phyloP scores from a whole-genome alignment of 2,888 invertebrate genomes.

The Diarsia rubi region DNA sequence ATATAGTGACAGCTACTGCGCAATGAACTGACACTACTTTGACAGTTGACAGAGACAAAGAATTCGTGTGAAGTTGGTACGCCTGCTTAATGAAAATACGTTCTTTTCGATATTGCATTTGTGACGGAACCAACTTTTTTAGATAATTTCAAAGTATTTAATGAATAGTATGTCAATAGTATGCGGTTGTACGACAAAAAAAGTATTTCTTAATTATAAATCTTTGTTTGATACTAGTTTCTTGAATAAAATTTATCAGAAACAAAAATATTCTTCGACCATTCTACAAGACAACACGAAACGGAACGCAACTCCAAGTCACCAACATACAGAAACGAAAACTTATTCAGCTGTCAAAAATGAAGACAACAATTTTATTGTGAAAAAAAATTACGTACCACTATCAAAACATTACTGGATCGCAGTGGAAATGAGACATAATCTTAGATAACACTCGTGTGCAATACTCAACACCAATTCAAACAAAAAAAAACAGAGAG shows the following conservation, averaged over 20 bases:
- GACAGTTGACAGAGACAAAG: conserved; percentile 36
- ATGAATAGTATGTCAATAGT: fast-evolving
- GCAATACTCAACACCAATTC: conserved; percentile 21
- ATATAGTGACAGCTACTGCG: conserved; percentile 25
- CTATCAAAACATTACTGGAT: conserved; percentile 53
- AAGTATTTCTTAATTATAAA: fast-evolving
- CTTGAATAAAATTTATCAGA: not conserved
- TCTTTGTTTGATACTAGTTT: not conserved
- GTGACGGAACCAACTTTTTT: not conserved
- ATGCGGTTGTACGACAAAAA: no score
- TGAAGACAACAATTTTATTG: conserved; percentile 67
- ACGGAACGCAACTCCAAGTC: conserved; percentile 61
- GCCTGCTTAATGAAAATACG: conserved; percentile 54
- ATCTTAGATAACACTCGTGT: conserved; percentile 54
- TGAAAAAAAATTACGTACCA: conserved; percentile 62
- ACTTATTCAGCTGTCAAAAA: conserved; percentile 69
- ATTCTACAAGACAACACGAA: not conserved
- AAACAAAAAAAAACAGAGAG: conserved; percentile 29
- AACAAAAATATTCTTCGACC: not conserved
- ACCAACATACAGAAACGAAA: conserved; percentile 61
- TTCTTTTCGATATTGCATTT: conserved; percentile 39
- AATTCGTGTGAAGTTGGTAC: conserved; percentile 60
- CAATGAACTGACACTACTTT: conserved; percentile 21
- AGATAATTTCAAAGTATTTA: not conserved
- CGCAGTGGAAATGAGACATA: conserved; percentile 52